Conservation (phyloP, 2,888 invertebrate species). For the Drosophila atripex region DNA sequence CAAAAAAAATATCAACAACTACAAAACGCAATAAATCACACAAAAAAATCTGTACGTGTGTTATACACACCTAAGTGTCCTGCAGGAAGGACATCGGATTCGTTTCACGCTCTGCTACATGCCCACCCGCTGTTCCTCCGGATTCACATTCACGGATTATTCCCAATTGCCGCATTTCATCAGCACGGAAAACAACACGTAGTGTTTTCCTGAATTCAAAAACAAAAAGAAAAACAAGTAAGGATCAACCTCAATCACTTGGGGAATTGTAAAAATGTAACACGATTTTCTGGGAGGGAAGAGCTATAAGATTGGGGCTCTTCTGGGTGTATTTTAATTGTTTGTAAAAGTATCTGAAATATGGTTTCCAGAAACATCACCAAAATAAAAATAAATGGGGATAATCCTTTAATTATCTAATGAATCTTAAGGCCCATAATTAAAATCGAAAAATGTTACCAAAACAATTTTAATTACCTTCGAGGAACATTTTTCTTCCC, state of each 20-base stretch:
- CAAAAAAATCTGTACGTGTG: conserved; percentile 51
- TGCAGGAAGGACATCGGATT: conserved; percentile 56
- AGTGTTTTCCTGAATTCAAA: conserved; percentile 9
- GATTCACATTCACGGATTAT: conserved; percentile 48
- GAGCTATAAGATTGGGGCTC: background rate
- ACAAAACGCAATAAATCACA: conserved; percentile 19
- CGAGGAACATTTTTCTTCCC: conserved; percentile 6
- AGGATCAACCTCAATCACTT: conserved; percentile 22
- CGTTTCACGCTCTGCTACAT: conserved; percentile 27
- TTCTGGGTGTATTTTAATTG: background rate
- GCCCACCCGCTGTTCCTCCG: conserved; percentile 25
- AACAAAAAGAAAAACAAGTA: conserved; percentile 59
- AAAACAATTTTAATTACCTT: conserved; percentile 39
- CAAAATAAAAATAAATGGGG: background rate
- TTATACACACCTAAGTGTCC: conserved; percentile 69
- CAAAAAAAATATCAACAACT: conserved; percentile 5
- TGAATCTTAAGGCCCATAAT: conserved; percentile 16
- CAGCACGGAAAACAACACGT: background rate
- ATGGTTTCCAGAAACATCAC: background rate
- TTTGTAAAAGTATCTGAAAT: too few relatives aligned
- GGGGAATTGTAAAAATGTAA: background rate
- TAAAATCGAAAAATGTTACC: conserved; percentile 19
- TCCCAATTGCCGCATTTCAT: conserved; percentile 51
- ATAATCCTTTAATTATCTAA: conserved; percentile 3
- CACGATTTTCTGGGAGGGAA: background rate